Evolutionary conservation across 2,888 invertebrate species (phyloP).

Genomic region (Philhelius pedissequus): DNA sequence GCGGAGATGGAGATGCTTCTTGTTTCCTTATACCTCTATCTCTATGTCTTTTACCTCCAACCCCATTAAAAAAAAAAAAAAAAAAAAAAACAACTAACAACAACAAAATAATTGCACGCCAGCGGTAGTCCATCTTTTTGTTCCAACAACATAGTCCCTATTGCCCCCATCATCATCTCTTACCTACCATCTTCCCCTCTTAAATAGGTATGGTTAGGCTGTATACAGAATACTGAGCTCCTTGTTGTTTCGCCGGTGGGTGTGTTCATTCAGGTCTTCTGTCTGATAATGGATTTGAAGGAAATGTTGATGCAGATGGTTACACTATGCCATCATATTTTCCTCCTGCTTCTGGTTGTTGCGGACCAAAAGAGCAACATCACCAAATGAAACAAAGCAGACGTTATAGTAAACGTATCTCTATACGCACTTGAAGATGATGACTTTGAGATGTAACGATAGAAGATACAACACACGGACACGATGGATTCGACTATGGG

Average conservation of each 20-base stretch:
- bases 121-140: conserved; percentile 58
- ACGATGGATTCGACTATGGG: not conserved
- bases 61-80: not conserved
- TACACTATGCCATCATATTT: conserved; percentile 38
- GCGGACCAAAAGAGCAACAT: conserved; percentile 41
- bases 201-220: too few relatives aligned
- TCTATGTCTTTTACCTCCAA: not conserved
- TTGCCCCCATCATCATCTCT: not conserved
- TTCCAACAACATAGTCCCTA: not conserved
- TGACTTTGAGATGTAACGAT: conserved; percentile 5
- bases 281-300: conserved; percentile 58
- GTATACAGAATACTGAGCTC: not conserved
- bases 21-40: not conserved
- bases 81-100: conserved; percentile 1
- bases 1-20: conserved; percentile 9
- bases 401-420: conserved; percentile 30
- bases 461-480: not conserved
- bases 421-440: conserved; percentile 50
- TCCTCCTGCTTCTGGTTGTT: conserved; percentile 12
- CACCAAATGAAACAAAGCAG: conserved; percentile 51
- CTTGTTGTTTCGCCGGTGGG: not conserved
- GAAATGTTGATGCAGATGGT: conserved; percentile 65
- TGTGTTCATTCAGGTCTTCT: conserved; percentile 36
- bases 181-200: not conserved
- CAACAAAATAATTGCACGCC: conserved; percentile 62